Evolutionary conservation across 2,888 invertebrate species (phyloP).

Genomic region (Synanthedon myopaeformis): DNA sequence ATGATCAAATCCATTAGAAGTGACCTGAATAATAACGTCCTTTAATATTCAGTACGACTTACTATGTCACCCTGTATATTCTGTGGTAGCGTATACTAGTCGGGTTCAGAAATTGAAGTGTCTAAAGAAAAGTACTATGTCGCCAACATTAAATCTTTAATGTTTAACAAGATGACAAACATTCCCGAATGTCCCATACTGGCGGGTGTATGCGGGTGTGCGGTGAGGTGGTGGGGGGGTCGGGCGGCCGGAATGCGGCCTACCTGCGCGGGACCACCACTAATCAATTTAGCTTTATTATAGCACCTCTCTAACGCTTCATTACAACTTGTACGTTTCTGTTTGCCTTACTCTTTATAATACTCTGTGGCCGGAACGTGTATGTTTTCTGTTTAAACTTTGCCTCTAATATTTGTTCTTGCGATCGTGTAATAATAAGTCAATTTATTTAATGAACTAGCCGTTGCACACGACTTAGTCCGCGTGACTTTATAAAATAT

Average conservation of each 20-base stretch:
- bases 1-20: too few relatives aligned
- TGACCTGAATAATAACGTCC: too few relatives aligned
- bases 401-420: constrained; percentile 1
- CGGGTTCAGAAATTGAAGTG: too few relatives aligned
- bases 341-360: constrained; percentile 35
- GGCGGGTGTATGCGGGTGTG: constrained; percentile 7
- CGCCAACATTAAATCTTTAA: not conserved
- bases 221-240: constrained; percentile 11
- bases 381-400: constrained; percentile 16
- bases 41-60: too few relatives aligned
- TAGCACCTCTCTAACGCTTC: constrained; percentile 63
- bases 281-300: constrained; percentile 70
- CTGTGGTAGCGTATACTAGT: too few relatives aligned
- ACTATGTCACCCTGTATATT: too few relatives aligned
- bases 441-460: not conserved
- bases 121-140: not conserved
- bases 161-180: constrained; percentile 48
- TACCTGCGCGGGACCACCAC: constrained; percentile 64
- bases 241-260: constrained; percentile 52
- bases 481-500: too few relatives aligned
- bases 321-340: constrained; percentile 54
- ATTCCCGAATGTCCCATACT: constrained; percentile 20
- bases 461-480: too few relatives aligned
- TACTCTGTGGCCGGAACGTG: constrained; percentile 27
- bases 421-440: too few relatives aligned